phyloP scores from a whole-genome alignment of 2,888 invertebrate species.

The Pachydiplax longipennis region DNA sequence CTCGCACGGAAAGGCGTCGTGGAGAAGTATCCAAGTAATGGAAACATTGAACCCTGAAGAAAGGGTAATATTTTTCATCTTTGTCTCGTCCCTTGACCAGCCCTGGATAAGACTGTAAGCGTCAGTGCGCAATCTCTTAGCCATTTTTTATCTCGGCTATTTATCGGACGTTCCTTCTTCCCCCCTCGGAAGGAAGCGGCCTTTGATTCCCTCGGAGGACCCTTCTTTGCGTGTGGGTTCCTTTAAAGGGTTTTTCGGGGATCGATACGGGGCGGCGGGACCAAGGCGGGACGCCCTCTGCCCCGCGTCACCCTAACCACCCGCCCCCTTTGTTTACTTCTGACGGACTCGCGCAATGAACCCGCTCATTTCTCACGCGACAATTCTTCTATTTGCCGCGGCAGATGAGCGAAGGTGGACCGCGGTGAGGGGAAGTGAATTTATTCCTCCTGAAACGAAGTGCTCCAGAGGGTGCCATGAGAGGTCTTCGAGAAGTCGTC shows the following conservation, averaged over 20 bases:
- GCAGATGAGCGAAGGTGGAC: not conserved
- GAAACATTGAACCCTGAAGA: too few species aligned
- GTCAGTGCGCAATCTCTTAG: too few species aligned
- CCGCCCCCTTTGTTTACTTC: not conserved
- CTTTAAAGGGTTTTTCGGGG: not conserved
- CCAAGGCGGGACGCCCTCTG: not conserved
- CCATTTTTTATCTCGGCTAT: not conserved
- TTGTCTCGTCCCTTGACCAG: too few species aligned
- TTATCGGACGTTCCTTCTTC: not conserved
- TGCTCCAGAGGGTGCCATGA: too few species aligned
- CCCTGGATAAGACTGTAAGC: too few species aligned
- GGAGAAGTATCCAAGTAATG: too few species aligned
- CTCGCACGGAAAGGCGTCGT: too few species aligned
- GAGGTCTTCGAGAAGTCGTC: too few species aligned
- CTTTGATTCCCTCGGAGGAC: not conserved
- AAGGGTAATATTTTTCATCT: too few species aligned
- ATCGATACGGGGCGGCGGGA: not conserved
- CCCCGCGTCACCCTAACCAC: not conserved
- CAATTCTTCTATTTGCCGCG: too few species aligned
- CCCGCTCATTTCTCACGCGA: not conserved
- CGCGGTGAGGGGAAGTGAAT: not conserved
- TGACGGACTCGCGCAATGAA: not conserved
- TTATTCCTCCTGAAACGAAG: not conserved
- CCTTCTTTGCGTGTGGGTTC: slow-evolving; percentile 12
- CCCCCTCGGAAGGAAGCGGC: slow-evolving; percentile 16